These are phyloP conservation scores for Oopsacas minuta DNA, from an alignment of 37 sponge, comb jelly and placozoan species.

Conservation along the genomic window DNA sequence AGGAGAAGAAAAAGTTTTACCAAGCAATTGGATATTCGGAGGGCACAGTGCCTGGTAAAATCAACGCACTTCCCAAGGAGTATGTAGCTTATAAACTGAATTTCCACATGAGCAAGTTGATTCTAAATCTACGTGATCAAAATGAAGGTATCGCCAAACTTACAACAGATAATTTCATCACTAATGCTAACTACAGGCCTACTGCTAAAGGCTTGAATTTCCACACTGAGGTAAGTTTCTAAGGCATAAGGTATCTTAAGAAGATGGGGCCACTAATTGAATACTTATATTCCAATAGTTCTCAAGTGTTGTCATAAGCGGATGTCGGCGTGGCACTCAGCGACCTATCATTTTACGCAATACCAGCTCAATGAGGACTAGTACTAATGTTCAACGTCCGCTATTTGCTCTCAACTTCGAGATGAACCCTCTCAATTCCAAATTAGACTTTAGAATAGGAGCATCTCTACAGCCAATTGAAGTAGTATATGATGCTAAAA, in stretches of 20 bases:
- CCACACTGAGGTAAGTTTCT: slow-evolving; percentile 10
- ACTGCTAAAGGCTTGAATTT: neutral
- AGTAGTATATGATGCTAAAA: slow-evolving; percentile 48
- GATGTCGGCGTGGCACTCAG: neutral
- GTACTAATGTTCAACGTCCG: neutral
- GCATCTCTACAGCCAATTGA: slow-evolving; percentile 32
- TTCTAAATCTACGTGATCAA: neutral
- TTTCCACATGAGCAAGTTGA: neutral
- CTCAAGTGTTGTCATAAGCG: neutral
- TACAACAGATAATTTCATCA: neutral
- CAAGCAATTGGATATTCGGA: neutral
- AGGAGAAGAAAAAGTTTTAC: neutral
- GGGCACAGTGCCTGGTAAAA: neutral
- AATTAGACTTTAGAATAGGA: slow-evolving; percentile 29
- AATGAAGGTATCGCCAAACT: slow-evolving; percentile 4
- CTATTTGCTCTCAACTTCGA: slow-evolving; percentile 40
- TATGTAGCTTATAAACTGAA: neutral
- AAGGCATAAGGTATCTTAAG: too few species aligned
- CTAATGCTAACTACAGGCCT: neutral
- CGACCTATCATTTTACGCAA: neutral
- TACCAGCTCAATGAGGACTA: neutral
- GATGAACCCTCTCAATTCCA: slow-evolving; percentile 37
- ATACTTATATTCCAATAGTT: neutral
- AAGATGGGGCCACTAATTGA: too few species aligned
- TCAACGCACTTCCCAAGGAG: neutral